phyloP scores from a whole-genome alignment of 2,888 invertebrate species.

The Ephialtes manifestator region DNA sequence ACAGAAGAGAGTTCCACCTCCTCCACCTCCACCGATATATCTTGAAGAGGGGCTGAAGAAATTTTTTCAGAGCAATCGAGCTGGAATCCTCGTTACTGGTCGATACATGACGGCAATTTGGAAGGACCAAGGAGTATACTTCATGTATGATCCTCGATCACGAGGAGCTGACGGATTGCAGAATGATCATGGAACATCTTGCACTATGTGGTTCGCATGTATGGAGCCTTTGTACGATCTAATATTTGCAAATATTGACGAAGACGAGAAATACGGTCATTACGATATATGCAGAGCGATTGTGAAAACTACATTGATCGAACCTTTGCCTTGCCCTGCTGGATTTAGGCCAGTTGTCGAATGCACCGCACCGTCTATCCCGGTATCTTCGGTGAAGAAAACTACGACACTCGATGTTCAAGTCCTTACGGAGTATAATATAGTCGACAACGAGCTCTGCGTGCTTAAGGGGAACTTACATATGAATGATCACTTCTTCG shows the following conservation, averaged over 20 bases:
- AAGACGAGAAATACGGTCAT: conserved; percentile 76
- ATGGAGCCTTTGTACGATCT: conserved; percentile 78
- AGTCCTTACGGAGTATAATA: conserved; percentile 71
- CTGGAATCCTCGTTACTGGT: conserved; percentile 79
- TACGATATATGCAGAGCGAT: conserved; percentile 78
- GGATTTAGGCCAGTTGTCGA: conserved; percentile 77
- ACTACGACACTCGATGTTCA: conserved; percentile 76
- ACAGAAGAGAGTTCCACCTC: conserved; percentile 65
- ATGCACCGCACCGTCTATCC: conserved; percentile 71
- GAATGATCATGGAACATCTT: conserved; percentile 73
- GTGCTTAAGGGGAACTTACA: conserved; percentile 77
- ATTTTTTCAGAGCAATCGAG: conserved; percentile 81
- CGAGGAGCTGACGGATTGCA: conserved; percentile 74
- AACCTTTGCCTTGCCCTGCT: conserved; percentile 79
- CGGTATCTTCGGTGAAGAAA: conserved; percentile 69
- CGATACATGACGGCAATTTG: conserved; percentile 79
- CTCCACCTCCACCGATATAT: conserved; percentile 76
- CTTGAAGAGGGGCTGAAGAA: conserved; percentile 77
- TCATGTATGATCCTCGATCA: conserved; percentile 80
- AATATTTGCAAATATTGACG: conserved; percentile 77
- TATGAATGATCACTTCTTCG: conserved; percentile 75
- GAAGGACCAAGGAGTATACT: conserved; percentile 81
- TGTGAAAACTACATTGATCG: conserved; percentile 77
- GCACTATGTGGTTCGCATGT: conserved; percentile 83
- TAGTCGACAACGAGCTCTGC: conserved; percentile 77